phyloP scores from a whole-genome alignment of 2,888 invertebrate species.

The Spodoptera exigua region DNA sequence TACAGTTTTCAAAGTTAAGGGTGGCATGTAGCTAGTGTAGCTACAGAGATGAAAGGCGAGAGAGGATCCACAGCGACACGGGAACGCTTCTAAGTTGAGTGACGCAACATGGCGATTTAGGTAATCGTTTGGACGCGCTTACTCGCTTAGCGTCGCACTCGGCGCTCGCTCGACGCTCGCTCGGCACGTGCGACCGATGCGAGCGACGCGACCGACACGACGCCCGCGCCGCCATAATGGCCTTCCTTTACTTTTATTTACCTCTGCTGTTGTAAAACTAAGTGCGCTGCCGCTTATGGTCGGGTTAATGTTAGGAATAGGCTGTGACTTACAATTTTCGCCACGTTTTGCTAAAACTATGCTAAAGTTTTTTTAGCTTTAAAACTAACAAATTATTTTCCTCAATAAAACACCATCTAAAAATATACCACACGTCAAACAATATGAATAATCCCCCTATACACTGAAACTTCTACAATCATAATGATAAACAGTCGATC shows the following conservation, averaged over 20 bases:
- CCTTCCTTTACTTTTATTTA: constrained; percentile 19
- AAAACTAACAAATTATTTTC: too few relatives aligned
- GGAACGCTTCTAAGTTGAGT: constrained; percentile 61
- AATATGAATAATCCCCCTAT: constrained; percentile 5
- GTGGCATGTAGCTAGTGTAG: constrained; percentile 17
- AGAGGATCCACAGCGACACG: constrained; percentile 38
- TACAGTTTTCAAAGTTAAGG: constrained; percentile 61
- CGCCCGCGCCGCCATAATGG: constrained; percentile 14
- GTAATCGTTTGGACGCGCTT: constrained; percentile 57
- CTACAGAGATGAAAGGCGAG: constrained; percentile 17
- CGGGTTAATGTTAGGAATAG: background rate
- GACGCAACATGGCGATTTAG: constrained; percentile 55
- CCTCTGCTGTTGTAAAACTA: constrained; percentile 27
- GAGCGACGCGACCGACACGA: background rate
- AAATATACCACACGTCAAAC: background rate
- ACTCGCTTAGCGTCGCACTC: constrained; percentile 52
- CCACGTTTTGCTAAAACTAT: too few relatives aligned
- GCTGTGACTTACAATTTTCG: background rate
- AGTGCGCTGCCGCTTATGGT: constrained; percentile 17
- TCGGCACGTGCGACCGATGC: constrained; percentile 1
- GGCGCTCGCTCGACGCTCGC: constrained; percentile 31
- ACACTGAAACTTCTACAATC: constrained; percentile 22
- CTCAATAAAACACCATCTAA: background rate
- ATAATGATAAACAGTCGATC: constrained; percentile 20
- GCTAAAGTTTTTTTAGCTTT: too few relatives aligned